Evolutionary conservation across 2,797 vertebrate species (phyloP).

Genomic region (Pelodytes ibericus): DNA sequence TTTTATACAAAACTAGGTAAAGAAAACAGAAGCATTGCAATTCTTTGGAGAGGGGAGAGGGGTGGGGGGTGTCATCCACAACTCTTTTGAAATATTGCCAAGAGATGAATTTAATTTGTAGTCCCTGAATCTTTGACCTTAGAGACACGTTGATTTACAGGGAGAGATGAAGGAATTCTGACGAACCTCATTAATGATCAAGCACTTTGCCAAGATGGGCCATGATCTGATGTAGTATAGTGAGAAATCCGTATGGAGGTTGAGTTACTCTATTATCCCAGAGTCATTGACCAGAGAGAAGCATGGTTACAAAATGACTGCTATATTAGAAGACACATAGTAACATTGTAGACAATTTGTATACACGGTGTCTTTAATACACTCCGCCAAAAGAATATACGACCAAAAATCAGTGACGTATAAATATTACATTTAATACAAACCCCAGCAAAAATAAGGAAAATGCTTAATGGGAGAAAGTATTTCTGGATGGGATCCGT

Average conservation of each 20-base stretch:
- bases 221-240: not conserved
- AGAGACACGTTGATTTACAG: slow-evolving; percentile 47
- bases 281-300: not conserved
- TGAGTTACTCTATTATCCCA: not conserved
- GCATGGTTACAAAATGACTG: not conserved
- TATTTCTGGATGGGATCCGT: no score
- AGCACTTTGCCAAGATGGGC: slow-evolving; percentile 24
- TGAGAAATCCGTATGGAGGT: not conserved
- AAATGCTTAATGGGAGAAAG: no score
- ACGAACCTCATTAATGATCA: slow-evolving; percentile 34
- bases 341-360: no score
- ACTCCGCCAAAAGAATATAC: no score
- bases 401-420: no score
- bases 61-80: slow-evolving; percentile 39
- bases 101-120: slow-evolving; percentile 57
- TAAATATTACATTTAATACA: no score
- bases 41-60: slow-evolving; percentile 26
- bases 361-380: no score
- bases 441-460: no score
- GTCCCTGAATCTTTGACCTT: slow-evolving; percentile 49
- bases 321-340: not conserved
- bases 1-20: slow-evolving; percentile 53
- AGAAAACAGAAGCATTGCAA: slow-evolving; percentile 54
- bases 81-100: slow-evolving; percentile 48
- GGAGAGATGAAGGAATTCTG: slow-evolving; percentile 34